Percentiles rank a stretch among this genome's conserved stretches.
These are phyloP conservation scores for Dasypolia templi DNA, from an alignment of 2,888 invertebrate genomes.

Conservation along the genomic window DNA sequence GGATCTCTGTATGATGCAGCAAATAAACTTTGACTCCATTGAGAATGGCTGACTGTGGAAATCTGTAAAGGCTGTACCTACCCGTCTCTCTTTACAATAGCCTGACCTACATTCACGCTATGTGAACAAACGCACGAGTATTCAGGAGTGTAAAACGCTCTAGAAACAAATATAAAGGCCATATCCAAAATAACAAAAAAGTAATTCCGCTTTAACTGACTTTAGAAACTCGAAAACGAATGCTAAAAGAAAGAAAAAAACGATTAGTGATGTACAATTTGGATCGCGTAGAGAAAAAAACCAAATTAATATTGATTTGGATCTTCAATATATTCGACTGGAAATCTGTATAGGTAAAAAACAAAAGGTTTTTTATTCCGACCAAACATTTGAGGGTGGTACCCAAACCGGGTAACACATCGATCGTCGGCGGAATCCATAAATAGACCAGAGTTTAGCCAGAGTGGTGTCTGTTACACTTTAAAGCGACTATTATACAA, in stretches of 20 bases:
- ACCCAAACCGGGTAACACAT: constrained; percentile 40
- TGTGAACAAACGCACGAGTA: constrained; percentile 64
- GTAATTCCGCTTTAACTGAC: constrained; percentile 20
- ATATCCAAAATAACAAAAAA: constrained; percentile 30
- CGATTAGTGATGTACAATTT: constrained; percentile 15
- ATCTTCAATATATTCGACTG: constrained; percentile 16
- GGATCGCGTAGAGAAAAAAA: constrained; percentile 28
- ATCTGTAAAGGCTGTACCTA: constrained; percentile 50
- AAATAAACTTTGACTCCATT: constrained; percentile 44
- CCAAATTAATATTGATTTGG: constrained; percentile 24
- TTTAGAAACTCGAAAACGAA: background rate
- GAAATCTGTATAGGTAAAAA: constrained; percentile 14
- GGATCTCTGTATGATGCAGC: constrained; percentile 36
- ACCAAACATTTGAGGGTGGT: constrained; percentile 21
- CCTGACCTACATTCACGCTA: constrained; percentile 66
- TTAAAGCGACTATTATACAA: constrained; percentile 39
- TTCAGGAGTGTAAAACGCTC: constrained; percentile 58
- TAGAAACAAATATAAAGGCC: constrained; percentile 46
- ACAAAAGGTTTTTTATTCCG: constrained; percentile 26
- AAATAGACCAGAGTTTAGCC: constrained; percentile 66
- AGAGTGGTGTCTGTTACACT: constrained; percentile 61
- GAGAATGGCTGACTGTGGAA: constrained; percentile 65
- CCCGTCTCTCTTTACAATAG: constrained; percentile 51
- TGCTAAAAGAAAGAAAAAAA: constrained; percentile 8
- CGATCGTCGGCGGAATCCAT: constrained; percentile 56